Evolutionary conservation across 2,113 vertebrate species (phyloP).

Genomic region (Chamaea fasciata): DNA sequence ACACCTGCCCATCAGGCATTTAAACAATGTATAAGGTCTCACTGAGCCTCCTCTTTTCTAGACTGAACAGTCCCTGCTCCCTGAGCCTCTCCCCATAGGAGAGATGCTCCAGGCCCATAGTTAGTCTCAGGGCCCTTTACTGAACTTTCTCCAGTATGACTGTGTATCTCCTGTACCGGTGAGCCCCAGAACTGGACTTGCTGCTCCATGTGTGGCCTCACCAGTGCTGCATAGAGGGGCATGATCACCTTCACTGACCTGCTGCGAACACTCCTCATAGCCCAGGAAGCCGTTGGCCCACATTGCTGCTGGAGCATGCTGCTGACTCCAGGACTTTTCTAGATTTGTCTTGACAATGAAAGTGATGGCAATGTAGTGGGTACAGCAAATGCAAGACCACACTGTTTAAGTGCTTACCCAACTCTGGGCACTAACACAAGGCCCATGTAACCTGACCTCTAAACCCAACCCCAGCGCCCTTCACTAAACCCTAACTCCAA

Average conservation of each 20-base stretch:
- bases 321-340: background rate
- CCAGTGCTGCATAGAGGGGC: background rate
- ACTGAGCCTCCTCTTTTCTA: background rate
- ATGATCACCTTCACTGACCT: background rate
- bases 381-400: background rate
- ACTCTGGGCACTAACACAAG: background rate
- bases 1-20: background rate
- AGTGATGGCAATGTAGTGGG: fast-evolving
- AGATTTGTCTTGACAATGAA: background rate
- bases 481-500: background rate
- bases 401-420: background rate
- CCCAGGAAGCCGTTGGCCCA: background rate
- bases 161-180: background rate
- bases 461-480: background rate
- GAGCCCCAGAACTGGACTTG: background rate
- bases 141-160: background rate
- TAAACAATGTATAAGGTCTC: background rate
- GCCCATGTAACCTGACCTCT: fast-evolving
- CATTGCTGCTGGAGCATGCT: background rate
- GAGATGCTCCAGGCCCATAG: background rate
- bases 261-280: background rate
- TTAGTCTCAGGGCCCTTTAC: background rate
- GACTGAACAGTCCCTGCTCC: background rate
- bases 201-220: background rate
- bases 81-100: background rate